phyloP scores from a whole-genome alignment of 2,888 invertebrate species.

The Eueremaeus valkanovi region DNA sequence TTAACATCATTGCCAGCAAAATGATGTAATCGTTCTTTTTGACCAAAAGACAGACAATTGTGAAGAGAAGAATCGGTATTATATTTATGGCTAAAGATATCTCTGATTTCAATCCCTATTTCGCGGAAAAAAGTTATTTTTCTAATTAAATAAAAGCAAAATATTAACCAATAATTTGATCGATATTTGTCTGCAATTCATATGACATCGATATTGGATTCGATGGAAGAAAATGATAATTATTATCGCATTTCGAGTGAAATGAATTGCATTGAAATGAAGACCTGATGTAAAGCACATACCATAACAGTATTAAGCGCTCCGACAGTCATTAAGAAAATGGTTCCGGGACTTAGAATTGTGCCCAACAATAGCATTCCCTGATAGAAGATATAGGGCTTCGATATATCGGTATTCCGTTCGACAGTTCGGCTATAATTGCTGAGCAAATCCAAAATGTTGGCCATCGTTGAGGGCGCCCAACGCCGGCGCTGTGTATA shows the following conservation, averaged over 20 bases:
- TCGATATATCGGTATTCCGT: slow-evolving; percentile 58
- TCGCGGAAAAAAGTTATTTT: background rate
- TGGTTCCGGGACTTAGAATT: slow-evolving; percentile 74
- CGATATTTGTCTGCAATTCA: no score
- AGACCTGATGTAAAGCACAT: no score
- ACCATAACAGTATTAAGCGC: slow-evolving; percentile 74
- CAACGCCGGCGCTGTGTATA: slow-evolving; percentile 59
- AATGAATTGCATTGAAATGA: no score
- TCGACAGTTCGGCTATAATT: slow-evolving; percentile 55
- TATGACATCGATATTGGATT: no score
- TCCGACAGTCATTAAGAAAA: slow-evolving; percentile 76
- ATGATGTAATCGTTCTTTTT: slow-evolving; percentile 64
- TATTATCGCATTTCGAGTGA: no score
- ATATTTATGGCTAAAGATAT: slow-evolving; percentile 87
- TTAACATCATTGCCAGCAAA: slow-evolving; percentile 85
- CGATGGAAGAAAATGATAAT: no score
- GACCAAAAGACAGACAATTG: slow-evolving; percentile 62
- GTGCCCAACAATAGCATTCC: slow-evolving; percentile 67
- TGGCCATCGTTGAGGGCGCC: slow-evolving; percentile 61
- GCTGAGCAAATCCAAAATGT: slow-evolving; percentile 57
- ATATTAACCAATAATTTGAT: no score
- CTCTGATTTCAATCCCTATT: slow-evolving; percentile 38
- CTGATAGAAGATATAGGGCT: slow-evolving; percentile 52
- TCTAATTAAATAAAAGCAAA: background rate
- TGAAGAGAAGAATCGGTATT: slow-evolving; percentile 74